Evolutionary conservation across 2,113 vertebrate genomes (phyloP).

Genomic region (Pelecanus crispus): DNA sequence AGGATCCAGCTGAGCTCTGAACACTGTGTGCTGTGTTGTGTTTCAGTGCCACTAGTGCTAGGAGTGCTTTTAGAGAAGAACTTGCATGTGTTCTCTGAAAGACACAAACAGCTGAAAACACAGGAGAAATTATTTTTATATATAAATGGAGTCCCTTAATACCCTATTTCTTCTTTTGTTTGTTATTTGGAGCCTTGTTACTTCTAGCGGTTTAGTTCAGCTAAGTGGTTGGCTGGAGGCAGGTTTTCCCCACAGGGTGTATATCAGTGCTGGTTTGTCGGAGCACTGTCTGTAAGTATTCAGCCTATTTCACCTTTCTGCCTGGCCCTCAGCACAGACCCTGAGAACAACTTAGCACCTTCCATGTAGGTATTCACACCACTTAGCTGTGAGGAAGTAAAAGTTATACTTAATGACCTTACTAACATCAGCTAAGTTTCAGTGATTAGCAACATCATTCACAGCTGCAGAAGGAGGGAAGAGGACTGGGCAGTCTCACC

Average conservation of each 20-base stretch:
- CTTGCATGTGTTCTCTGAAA: constrained; percentile 14
- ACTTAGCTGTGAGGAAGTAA: background rate
- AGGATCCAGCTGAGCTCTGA: constrained; percentile 57
- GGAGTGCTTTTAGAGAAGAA: constrained; percentile 9
- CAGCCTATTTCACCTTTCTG: background rate
- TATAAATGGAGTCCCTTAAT: background rate
- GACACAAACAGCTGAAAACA: constrained; percentile 24
- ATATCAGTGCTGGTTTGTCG: background rate
- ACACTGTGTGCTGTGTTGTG: constrained; percentile 23
- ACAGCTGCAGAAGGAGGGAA: background rate
- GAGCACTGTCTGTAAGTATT: background rate
- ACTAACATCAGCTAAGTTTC: background rate
- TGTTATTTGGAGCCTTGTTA: background rate
- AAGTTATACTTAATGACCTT: background rate
- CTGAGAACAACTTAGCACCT: background rate
- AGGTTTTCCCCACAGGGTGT: background rate
- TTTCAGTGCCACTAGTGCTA: background rate
- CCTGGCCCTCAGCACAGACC: background rate
- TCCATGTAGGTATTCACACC: background rate
- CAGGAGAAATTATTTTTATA: background rate
- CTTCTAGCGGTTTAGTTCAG: background rate
- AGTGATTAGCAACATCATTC: background rate
- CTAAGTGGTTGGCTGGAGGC: background rate
- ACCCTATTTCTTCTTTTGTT: background rate
- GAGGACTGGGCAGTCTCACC: background rate